A percentile compares a stretch with the other conserved stretches of the same genome.
Evolutionary conservation across 2,113 vertebrate genomes (phyloP).

Genomic region (western clawed frog (Xenopus tropicalis)): DNA sequence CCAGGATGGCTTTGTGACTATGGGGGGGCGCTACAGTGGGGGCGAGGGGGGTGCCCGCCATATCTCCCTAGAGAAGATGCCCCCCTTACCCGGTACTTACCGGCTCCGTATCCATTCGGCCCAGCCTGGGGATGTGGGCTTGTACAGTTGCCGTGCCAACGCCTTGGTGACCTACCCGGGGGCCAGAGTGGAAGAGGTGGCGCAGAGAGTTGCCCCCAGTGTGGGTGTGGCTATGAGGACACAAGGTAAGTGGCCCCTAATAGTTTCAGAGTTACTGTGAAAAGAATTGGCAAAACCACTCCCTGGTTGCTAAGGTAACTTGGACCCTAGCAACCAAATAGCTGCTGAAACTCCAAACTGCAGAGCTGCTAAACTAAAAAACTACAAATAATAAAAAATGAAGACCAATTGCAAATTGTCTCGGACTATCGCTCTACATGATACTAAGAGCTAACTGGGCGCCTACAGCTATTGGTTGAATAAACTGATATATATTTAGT

Average conservation of each 20-base stretch:
- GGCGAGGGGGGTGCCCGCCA: conserved; percentile 47
- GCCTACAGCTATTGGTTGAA: too few relatives aligned
- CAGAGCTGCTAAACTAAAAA: too few relatives aligned
- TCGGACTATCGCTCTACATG: too few relatives aligned
- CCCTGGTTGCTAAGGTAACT: too few relatives aligned
- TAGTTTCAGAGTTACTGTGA: too few relatives aligned
- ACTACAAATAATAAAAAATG: too few relatives aligned
- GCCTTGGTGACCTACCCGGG: conserved; percentile 68
- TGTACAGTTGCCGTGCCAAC: conserved; percentile 75
- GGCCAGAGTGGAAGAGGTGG: conserved; percentile 57
- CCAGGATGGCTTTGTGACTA: conserved; percentile 66
- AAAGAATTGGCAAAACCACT: background rate
- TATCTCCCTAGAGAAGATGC: conserved; percentile 77
- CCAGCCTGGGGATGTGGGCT: conserved; percentile 68
- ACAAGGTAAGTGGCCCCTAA: conserved; percentile 66
- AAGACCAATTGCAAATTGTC: too few relatives aligned
- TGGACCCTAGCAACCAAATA: too few relatives aligned
- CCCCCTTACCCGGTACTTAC: conserved; percentile 61
- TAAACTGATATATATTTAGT: too few relatives aligned
- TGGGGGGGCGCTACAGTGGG: conserved; percentile 64
- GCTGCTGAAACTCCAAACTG: too few relatives aligned
- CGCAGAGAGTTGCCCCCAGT: conserved; percentile 70
- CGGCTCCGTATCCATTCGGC: conserved; percentile 74
- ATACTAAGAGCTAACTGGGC: too few relatives aligned
- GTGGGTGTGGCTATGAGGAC: conserved; percentile 72